Conservation (phyloP, 2,888 invertebrate species). For the Calephelis perditalis region DNA sequence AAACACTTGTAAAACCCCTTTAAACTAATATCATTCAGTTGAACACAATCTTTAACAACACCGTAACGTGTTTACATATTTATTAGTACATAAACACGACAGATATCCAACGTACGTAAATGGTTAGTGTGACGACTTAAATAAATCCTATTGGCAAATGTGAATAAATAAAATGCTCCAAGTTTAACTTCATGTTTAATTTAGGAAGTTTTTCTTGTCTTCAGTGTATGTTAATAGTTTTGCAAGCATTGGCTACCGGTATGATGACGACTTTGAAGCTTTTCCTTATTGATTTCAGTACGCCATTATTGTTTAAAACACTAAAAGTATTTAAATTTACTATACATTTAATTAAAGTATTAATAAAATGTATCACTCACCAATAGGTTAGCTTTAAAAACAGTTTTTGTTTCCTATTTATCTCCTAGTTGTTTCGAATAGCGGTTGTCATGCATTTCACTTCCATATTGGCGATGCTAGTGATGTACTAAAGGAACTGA, state of each 20-base stretch:
- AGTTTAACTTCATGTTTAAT: no score
- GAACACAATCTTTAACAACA: no score
- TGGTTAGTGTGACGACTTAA: conserved; percentile 1
- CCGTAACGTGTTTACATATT: no score
- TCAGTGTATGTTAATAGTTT: neutral
- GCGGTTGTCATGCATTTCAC: conserved; percentile 68
- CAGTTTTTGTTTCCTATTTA: conserved; percentile 61
- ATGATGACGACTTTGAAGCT: conserved; percentile 40
- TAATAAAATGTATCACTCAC: conserved; percentile 49
- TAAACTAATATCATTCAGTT: no score
- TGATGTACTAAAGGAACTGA: conserved; percentile 31
- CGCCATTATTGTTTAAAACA: conserved; percentile 16
- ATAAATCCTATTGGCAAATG: conserved; percentile 1
- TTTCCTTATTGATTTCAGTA: conserved; percentile 30
- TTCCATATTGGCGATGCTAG: conserved; percentile 68
- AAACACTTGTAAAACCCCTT: no score
- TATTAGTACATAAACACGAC: conserved; percentile 6
- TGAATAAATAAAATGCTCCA: no score
- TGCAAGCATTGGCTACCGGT: conserved; percentile 42
- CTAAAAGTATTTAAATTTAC: conserved; percentile 13
- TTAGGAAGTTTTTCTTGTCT: neutral
- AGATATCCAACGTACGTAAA: conserved; percentile 6
- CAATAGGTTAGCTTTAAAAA: conserved; percentile 46
- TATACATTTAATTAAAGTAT: conserved; percentile 23
- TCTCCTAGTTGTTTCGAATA: conserved; percentile 61